These are phyloP conservation scores for Zaprionus vittiger DNA, from an alignment of 1,140 invertebrate genomes.

Conservation along the genomic window DNA sequence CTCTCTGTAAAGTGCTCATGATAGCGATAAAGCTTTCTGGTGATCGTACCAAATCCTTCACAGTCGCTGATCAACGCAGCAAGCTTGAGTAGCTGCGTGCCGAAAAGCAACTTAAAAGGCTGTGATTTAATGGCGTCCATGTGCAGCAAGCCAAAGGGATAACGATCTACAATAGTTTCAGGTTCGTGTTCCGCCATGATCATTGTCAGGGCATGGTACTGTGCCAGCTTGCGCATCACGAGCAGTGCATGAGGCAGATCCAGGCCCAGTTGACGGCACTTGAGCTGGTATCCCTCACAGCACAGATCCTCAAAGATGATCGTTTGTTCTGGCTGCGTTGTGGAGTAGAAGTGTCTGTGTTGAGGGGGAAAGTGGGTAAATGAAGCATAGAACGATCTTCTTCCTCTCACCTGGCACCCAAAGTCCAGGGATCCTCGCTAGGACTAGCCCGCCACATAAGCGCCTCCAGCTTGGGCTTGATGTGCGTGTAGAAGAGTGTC, in stretches of 20 bases:
- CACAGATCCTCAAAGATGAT: conserved; percentile 77
- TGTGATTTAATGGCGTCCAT: conserved; percentile 75
- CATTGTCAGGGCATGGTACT: conserved; percentile 81
- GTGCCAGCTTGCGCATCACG: conserved; percentile 69
- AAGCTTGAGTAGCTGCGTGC: conserved; percentile 65
- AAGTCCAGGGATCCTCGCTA: conserved; percentile 27
- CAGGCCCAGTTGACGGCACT: conserved; percentile 75
- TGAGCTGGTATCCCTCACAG: conserved; percentile 62
- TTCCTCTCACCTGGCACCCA: conserved; percentile 63
- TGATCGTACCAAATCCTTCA: conserved; percentile 84
- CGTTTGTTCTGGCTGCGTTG: conserved; percentile 70
- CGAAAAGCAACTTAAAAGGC: conserved; percentile 73
- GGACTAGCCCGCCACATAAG: conserved; percentile 59
- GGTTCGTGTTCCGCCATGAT: conserved; percentile 64
- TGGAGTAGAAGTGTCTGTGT: conserved; percentile 84
- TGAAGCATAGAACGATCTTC: not conserved
- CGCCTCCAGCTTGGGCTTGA: conserved; percentile 73
- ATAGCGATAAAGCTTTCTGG: conserved; percentile 76
- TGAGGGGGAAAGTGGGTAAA: not conserved
- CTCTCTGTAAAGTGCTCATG: conserved; percentile 64
- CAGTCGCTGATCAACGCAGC: conserved; percentile 79
- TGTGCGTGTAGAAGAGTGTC: conserved; percentile 71
- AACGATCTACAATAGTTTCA: conserved; percentile 64
- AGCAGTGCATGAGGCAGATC: conserved; percentile 59
- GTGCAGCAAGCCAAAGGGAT: conserved; percentile 73